A percentile compares a stretch with the other conserved stretches of the same genome.
Evolutionary conservation across 2,888 invertebrate genomes (phyloP).

Genomic region (Gisinianus flammeolus): DNA sequence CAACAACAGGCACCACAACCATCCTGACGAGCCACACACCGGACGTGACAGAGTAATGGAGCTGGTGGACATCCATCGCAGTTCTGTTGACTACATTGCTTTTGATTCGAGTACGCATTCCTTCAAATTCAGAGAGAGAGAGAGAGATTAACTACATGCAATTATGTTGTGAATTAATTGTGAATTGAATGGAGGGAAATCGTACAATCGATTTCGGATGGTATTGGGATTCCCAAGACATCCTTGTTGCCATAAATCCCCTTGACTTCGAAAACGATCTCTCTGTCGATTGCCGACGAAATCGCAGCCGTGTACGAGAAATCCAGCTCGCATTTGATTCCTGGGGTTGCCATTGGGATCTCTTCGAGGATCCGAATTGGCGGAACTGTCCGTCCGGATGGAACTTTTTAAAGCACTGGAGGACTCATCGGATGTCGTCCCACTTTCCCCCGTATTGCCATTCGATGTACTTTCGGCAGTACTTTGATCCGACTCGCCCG

Average conservation of each 20-base stretch:
- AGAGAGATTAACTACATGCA: no score
- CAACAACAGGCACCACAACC: not conserved
- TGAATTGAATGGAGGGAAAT: not conserved
- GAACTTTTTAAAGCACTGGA: not conserved
- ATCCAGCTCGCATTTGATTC: not conserved
- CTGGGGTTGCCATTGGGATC: not conserved
- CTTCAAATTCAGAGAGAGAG: constrained; percentile 13
- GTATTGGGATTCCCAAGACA: not conserved
- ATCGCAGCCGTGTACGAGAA: not conserved
- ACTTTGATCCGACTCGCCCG: no score
- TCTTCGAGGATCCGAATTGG: not conserved
- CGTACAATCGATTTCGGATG: constrained; percentile 19
- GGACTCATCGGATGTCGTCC: no score
- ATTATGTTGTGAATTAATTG: not conserved
- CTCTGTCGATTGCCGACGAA: constrained; percentile 7
- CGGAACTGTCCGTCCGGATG: not conserved
- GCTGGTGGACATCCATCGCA: not conserved
- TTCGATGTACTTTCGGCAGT: not conserved
- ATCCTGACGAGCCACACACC: constrained; percentile 3
- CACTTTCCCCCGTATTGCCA: not conserved
- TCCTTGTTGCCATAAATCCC: constrained; percentile 19
- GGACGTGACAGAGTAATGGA: constrained; percentile 12
- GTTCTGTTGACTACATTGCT: not conserved
- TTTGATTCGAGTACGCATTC: constrained; percentile 2
- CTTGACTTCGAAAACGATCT: constrained; percentile 2